These are phyloP conservation scores for Pelmatolapia mariae DNA, from an alignment of 2,113 vertebrate species.

Conservation along the genomic window DNA sequence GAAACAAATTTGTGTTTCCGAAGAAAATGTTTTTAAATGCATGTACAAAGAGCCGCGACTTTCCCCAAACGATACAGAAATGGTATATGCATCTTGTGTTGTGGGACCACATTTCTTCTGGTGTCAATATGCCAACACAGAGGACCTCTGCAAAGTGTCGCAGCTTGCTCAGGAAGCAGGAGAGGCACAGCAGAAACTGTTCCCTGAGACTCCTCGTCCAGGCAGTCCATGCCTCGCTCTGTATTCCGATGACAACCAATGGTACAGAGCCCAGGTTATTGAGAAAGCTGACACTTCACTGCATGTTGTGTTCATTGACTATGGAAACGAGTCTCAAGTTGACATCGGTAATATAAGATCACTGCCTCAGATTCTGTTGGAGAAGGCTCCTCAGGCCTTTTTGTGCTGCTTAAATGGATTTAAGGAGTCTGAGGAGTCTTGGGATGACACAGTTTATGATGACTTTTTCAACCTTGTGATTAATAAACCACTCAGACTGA, in stretches of 20 bases:
- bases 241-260: constrained; percentile 69
- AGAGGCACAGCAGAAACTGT: constrained; percentile 9
- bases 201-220: constrained; percentile 17
- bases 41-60: constrained; percentile 54
- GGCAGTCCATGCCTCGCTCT: constrained; percentile 77
- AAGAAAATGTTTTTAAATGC: neutral
- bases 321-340: constrained; percentile 74
- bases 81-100: constrained; percentile 67
- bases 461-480: constrained; percentile 71
- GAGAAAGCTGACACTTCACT: constrained; percentile 2
- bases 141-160: constrained; percentile 61
- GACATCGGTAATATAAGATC: constrained; percentile 53
- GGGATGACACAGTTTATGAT: constrained; percentile 68
- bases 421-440: constrained; percentile 65
- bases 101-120: constrained; percentile 81
- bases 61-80: constrained; percentile 51
- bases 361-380: constrained; percentile 66
- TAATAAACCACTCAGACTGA: constrained; percentile 71
- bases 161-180: constrained; percentile 64
- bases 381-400: constrained; percentile 77
- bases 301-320: constrained; percentile 76
- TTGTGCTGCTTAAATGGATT: constrained; percentile 79
- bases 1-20: neutral
- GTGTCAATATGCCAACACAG: constrained; percentile 71
- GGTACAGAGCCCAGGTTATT: constrained; percentile 77